Evolutionary conservation across 2,888 invertebrate species (phyloP).

Genomic region (Pseudoips prasinana): DNA sequence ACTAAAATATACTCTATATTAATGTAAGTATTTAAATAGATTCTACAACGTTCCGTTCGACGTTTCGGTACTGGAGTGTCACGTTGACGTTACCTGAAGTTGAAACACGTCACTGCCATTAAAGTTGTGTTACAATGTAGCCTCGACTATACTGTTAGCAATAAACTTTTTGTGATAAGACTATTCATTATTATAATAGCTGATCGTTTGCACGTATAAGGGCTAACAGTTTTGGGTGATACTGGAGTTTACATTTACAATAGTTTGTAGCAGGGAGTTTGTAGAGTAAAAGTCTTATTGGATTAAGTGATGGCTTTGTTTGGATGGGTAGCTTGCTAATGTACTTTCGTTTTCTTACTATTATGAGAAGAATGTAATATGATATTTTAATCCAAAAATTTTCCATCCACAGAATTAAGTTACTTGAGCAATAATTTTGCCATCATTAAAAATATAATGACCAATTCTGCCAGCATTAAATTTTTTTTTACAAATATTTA

Average conservation of each 20-base stretch:
- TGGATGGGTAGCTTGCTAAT: conserved; percentile 7
- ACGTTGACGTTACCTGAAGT: too few species aligned
- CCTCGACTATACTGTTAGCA: conserved; percentile 64
- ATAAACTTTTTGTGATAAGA: conserved; percentile 74
- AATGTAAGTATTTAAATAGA: too few species aligned
- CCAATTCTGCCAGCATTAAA: too few species aligned
- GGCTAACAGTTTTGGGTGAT: conserved; percentile 36
- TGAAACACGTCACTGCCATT: conserved; percentile 22
- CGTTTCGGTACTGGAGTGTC: too few species aligned
- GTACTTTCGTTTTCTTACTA: conserved; percentile 7
- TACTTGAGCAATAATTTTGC: too few species aligned
- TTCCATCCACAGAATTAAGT: too few species aligned
- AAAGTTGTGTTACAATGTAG: conserved; percentile 28
- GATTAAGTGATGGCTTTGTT: conserved; percentile 17
- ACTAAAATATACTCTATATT: too few species aligned
- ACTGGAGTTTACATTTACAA: conserved; percentile 30
- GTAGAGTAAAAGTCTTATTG: conserved; percentile 21
- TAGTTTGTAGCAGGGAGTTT: conserved; percentile 23
- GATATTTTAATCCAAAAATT: too few species aligned
- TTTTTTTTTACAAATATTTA: too few species aligned
- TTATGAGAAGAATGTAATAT: too few species aligned
- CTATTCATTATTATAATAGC: conserved; percentile 42
- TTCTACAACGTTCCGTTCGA: too few species aligned
- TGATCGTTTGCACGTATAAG: conserved; percentile 59
- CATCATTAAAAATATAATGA: too few species aligned